phyloP scores from a whole-genome alignment of 2,888 invertebrate species.

The Diplazon laetatorius region DNA sequence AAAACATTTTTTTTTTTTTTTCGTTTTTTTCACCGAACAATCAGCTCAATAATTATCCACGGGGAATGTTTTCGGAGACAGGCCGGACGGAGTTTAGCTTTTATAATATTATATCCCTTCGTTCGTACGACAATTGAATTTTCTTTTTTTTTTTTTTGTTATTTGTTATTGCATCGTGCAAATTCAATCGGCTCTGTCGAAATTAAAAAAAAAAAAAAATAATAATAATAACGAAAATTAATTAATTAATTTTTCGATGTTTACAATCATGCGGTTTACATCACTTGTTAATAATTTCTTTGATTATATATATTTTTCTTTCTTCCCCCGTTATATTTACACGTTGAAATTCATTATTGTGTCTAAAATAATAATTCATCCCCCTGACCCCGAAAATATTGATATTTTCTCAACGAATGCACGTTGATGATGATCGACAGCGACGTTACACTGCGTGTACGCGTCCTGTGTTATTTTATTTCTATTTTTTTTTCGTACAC shows the following conservation, averaged over 20 bases:
- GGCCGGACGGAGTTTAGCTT: slow-evolving; percentile 49
- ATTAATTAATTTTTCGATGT: slow-evolving; percentile 38
- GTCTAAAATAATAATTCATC: too few species aligned
- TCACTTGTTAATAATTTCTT: slow-evolving; percentile 41
- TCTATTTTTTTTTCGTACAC: slow-evolving; percentile 2
- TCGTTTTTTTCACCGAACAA: slow-evolving; percentile 16
- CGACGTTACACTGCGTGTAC: slow-evolving; percentile 49
- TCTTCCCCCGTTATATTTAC: slow-evolving; percentile 19
- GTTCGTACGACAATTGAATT: slow-evolving; percentile 44
- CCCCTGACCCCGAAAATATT: too few species aligned
- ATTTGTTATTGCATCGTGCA: slow-evolving; percentile 60
- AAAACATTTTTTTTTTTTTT: too few species aligned
- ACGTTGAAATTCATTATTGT: too few species aligned
- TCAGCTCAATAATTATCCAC: slow-evolving; percentile 42
- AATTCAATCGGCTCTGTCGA: slow-evolving; percentile 60
- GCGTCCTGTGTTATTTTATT: slow-evolving; percentile 28
- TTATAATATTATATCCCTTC: slow-evolving; percentile 6
- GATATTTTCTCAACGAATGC: slow-evolving; percentile 16
- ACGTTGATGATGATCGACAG: slow-evolving; percentile 42
- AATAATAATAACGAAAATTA: too few species aligned
- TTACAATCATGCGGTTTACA: slow-evolving; percentile 49
- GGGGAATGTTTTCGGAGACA: slow-evolving; percentile 59
- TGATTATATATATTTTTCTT: slow-evolving; percentile 36
- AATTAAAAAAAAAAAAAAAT: too few species aligned
- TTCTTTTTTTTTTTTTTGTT: too few species aligned